These are phyloP conservation scores for Archivesica marissinica DNA, from an alignment of 1,140 invertebrate genomes.

Conservation along the genomic window DNA sequence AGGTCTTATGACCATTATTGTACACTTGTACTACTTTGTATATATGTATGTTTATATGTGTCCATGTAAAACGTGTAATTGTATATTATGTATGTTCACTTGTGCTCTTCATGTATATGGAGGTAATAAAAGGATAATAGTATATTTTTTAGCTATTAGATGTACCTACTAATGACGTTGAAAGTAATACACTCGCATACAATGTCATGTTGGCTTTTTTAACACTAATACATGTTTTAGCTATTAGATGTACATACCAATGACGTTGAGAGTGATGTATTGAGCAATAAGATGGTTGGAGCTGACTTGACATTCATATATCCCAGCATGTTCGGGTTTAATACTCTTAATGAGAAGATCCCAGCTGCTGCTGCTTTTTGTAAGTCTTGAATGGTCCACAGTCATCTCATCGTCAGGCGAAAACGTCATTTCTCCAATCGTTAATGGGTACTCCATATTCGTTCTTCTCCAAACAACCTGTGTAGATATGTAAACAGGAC, in stretches of 20 bases:
- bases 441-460: constrained; percentile 54
- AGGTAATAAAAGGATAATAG: neutral
- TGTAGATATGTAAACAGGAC: too few relatives aligned
- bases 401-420: constrained; percentile 44
- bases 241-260: constrained; percentile 60
- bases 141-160: neutral
- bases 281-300: constrained; percentile 61
- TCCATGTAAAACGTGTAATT: too few relatives aligned
- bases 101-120: too few relatives aligned
- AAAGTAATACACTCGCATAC: constrained; percentile 60
- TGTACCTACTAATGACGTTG: constrained; percentile 64
- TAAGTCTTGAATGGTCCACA: constrained; percentile 36
- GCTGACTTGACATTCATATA: constrained; percentile 67
- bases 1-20: neutral
- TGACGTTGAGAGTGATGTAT: constrained; percentile 62
- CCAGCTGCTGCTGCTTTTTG: constrained; percentile 36
- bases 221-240: neutral
- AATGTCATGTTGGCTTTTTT: constrained; percentile 55
- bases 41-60: too few relatives aligned
- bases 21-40: neutral
- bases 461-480: constrained; percentile 65
- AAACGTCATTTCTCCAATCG: constrained; percentile 61
- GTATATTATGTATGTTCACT: too few relatives aligned
- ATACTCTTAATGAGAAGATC: constrained; percentile 64
- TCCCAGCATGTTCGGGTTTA: constrained; percentile 52